Percentiles rank a stretch among this genome's conserved stretches.
Evolutionary conservation across 1,140 invertebrate species (phyloP).

Genomic region (Dinoponera quadriceps): DNA sequence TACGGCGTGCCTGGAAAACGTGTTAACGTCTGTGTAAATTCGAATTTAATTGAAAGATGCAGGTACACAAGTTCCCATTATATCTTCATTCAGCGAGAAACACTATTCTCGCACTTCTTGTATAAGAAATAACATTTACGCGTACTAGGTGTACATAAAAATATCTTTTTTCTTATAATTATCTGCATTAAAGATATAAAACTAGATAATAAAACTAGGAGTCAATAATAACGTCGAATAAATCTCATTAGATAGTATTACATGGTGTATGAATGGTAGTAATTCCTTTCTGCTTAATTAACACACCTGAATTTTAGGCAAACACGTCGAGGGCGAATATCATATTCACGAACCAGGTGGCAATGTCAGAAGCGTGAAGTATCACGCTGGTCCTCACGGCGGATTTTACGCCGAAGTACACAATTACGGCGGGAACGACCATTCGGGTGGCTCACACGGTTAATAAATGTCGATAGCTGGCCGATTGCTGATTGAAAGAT

Average conservation of each 20-base stretch:
- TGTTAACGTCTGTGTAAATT: constrained; percentile 35
- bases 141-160: too few relatives aligned
- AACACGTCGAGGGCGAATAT: constrained; percentile 76
- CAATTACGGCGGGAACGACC: constrained; percentile 82
- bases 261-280: background rate
- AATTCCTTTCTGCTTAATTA: background rate
- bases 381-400: constrained; percentile 78
- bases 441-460: constrained; percentile 66
- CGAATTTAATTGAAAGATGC: constrained; percentile 48
- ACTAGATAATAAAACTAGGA: too few relatives aligned
- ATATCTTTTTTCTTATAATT: too few relatives aligned
- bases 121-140: background rate
- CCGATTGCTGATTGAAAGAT: background rate
- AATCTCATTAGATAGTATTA: background rate
- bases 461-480: constrained; percentile 28
- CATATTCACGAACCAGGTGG: constrained; percentile 81
- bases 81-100: constrained; percentile 34
- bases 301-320: constrained; percentile 62
- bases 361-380: constrained; percentile 80
- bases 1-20: constrained; percentile 26
- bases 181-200: too few relatives aligned
- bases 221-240: background rate
- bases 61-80: constrained; percentile 35
- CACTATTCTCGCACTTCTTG: background rate
- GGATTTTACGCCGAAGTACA: constrained; percentile 79